phyloP scores from a whole-genome alignment of 2,113 vertebrate genomes.

The Thymallus thymallus region DNA sequence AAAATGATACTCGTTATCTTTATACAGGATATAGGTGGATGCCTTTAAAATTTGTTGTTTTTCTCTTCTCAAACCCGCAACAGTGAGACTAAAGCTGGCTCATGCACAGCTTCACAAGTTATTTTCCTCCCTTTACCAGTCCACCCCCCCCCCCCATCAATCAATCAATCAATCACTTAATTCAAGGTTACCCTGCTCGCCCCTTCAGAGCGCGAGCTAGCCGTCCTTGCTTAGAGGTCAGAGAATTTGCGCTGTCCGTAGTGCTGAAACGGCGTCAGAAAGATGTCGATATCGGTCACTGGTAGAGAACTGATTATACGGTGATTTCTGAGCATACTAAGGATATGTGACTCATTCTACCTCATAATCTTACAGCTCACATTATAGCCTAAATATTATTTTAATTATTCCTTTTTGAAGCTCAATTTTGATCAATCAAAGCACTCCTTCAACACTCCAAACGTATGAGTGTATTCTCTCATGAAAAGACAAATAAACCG shows the following conservation, averaged over 20 bases:
- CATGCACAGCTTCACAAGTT: slow-evolving; percentile 21
- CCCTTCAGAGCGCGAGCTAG: slow-evolving; percentile 19
- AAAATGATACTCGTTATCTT: slow-evolving; percentile 36
- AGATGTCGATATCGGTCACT: neutral
- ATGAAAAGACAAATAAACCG: no score
- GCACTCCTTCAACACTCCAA: no score
- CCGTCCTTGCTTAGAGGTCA: slow-evolving; percentile 61
- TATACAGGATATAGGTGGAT: slow-evolving; percentile 17
- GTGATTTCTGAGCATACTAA: no score
- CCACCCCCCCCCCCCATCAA: slow-evolving; percentile 21
- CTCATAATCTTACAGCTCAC: neutral
- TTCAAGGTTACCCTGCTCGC: slow-evolving; percentile 38
- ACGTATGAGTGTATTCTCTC: no score
- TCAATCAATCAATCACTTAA: slow-evolving; percentile 58
- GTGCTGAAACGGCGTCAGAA: neutral
- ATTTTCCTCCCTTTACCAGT: slow-evolving; percentile 29
- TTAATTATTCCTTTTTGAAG: no score
- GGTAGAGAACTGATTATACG: neutral
- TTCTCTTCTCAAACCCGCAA: slow-evolving; percentile 13
- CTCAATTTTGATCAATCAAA: no score
- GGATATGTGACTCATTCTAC: neutral
- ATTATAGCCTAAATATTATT: no score
- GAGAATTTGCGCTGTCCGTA: slow-evolving; percentile 32
- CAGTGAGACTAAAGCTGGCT: slow-evolving; percentile 44
- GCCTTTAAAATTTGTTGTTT: neutral